A percentile compares a stretch with the other conserved stretches of the same genome.
phyloP scores from a whole-genome alignment of 2,888 invertebrate species.

The Apamea monoglypha region DNA sequence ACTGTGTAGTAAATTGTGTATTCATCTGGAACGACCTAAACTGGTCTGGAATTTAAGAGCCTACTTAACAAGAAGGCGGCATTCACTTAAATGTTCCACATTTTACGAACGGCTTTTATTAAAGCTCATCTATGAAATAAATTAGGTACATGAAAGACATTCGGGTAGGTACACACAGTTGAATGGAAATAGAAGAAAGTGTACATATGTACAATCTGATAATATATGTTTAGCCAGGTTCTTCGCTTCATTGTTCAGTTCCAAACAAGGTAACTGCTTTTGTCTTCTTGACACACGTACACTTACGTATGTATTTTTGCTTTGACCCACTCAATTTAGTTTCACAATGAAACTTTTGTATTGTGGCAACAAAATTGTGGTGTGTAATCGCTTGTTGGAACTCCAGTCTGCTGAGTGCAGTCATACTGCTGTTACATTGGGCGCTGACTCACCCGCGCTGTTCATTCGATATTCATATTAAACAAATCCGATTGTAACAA shows the following conservation, averaged over 20 bases:
- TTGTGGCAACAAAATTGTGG: slow-evolving; percentile 66
- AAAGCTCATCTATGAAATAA: slow-evolving; percentile 28
- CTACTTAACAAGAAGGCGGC: slow-evolving; percentile 43
- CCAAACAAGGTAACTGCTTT: slow-evolving; percentile 52
- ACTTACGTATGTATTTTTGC: slow-evolving; percentile 61
- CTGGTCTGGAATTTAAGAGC: slow-evolving; percentile 52
- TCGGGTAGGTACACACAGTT: slow-evolving; percentile 3
- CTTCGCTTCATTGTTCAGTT: slow-evolving; percentile 44
- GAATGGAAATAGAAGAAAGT: slow-evolving; percentile 41
- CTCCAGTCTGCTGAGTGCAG: slow-evolving; percentile 67
- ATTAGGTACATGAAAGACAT: slow-evolving; percentile 30
- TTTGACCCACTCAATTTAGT: slow-evolving; percentile 71
- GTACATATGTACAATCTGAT: slow-evolving; percentile 27
- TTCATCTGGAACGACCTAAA: slow-evolving; percentile 53
- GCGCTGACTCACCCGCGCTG: slow-evolving; percentile 74
- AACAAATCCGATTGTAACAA: slow-evolving; percentile 81
- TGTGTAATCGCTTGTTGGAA: slow-evolving; percentile 71
- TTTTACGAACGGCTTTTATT: slow-evolving; percentile 48
- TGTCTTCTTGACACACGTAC: slow-evolving; percentile 57
- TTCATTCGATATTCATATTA: slow-evolving; percentile 80
- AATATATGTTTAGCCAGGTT: slow-evolving; percentile 40
- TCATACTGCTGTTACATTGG: slow-evolving; percentile 67
- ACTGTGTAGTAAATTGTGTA: slow-evolving; percentile 49
- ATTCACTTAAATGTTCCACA: slow-evolving; percentile 34
- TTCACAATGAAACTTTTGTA: slow-evolving; percentile 70